phyloP scores from a whole-genome alignment of 2,113 vertebrate species.

The Tachycineta bicolor region DNA sequence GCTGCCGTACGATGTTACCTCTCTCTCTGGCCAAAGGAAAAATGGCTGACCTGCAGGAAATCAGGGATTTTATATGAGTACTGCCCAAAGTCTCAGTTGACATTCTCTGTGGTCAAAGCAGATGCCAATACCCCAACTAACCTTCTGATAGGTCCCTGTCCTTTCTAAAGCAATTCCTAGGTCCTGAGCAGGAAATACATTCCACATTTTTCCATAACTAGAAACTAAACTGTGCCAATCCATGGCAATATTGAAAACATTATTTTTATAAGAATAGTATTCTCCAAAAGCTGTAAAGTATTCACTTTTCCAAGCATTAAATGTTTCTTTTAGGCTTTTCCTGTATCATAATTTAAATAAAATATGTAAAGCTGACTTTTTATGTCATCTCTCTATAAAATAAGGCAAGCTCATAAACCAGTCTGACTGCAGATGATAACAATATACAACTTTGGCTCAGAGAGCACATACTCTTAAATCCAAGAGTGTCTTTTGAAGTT shows the following conservation, averaged over 20 bases:
- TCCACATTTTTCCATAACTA: too few species aligned
- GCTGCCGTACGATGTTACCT: too few species aligned
- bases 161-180: too few species aligned
- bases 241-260: not conserved
- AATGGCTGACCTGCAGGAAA: too few species aligned
- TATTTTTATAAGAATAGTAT: not conserved
- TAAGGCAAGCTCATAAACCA: conserved; percentile 2
- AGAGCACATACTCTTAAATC: not conserved
- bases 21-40: too few species aligned
- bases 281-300: not conserved
- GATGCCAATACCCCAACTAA: too few species aligned
- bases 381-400: not conserved
- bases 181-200: too few species aligned
- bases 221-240: too few species aligned
- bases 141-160: too few species aligned
- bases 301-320: not conserved
- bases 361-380: conserved; percentile 45
- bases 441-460: not conserved
- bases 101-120: too few species aligned
- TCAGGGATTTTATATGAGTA: too few species aligned
- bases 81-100: too few species aligned
- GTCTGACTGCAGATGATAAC: not conserved
- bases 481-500: conserved; percentile 12
- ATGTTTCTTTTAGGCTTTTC: not conserved
- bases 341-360: conserved; percentile 21